A percentile compares a stretch with the other conserved stretches of the same genome.
Evolutionary conservation across 2,888 invertebrate genomes (phyloP).

Genomic region (Thelaira solivaga): DNA sequence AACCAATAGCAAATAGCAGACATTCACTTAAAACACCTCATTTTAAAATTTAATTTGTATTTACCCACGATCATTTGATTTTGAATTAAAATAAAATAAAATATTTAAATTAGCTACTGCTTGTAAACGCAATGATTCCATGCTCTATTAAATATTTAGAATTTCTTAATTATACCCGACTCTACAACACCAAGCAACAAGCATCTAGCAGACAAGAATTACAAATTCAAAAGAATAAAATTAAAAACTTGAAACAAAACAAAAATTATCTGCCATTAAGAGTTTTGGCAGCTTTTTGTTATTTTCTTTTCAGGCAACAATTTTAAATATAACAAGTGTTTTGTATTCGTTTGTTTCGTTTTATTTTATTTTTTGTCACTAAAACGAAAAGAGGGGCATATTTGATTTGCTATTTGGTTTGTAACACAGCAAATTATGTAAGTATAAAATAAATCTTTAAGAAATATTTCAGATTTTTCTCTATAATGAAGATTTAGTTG

Average conservation of each 20-base stretch:
- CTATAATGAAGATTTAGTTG: too few species aligned
- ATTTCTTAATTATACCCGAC: conserved; percentile 43
- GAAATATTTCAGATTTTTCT: too few species aligned
- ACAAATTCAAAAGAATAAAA: not conserved
- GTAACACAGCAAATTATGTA: not conserved
- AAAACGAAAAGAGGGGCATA: not conserved
- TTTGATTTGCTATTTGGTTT: not conserved
- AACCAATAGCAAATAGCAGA: not conserved
- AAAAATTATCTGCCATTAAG: conserved; percentile 10
- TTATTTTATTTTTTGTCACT: conserved; percentile 13
- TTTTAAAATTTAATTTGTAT: not conserved
- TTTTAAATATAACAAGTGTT: conserved; percentile 38
- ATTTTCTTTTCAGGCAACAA: not conserved
- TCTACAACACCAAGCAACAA: not conserved
- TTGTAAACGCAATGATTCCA: conserved; percentile 9
- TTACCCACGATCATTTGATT: conserved; percentile 4
- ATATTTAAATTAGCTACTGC: conserved; percentile 34
- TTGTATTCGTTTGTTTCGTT: not conserved
- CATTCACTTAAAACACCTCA: not conserved
- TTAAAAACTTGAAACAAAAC: conserved; percentile 5
- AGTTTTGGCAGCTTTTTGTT: not conserved
- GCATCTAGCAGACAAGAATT: conserved; percentile 10
- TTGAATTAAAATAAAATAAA: conserved; percentile 10
- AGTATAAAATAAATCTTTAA: too few species aligned
- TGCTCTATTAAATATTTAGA: conserved; percentile 49